phyloP scores from a whole-genome alignment of 2,797 vertebrate species.

The Novumbra hubbsi region DNA sequence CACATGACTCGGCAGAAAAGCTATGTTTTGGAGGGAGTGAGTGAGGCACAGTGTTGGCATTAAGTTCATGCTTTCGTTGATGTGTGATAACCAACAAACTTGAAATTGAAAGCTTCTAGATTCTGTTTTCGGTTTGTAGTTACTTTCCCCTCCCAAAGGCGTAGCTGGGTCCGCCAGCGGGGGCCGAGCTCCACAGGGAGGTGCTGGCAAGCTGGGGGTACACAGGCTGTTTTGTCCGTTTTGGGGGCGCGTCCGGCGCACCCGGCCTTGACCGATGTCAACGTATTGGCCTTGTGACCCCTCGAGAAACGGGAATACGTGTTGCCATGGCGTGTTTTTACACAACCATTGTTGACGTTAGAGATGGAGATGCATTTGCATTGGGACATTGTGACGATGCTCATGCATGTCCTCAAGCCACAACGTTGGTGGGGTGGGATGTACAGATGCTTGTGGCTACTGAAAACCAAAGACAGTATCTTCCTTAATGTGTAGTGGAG shows the following conservation, averaged over 20 bases:
- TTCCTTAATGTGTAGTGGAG: no score
- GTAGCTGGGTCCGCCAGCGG: background rate
- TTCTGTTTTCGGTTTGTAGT: background rate
- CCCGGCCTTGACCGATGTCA: background rate
- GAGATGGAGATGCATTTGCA: no score
- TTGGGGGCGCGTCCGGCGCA: background rate
- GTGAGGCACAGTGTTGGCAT: background rate
- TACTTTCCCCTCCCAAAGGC: background rate
- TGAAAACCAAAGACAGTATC: no score
- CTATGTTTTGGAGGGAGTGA: background rate
- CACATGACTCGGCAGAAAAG: background rate
- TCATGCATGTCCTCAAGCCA: no score
- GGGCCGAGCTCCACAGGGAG: background rate
- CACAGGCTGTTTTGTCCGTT: background rate
- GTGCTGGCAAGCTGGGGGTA: background rate
- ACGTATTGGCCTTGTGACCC: background rate
- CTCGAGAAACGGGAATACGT: background rate
- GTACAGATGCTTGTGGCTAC: no score
- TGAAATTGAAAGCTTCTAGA: no score
- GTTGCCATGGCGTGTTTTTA: no score
- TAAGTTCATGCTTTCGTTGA: background rate
- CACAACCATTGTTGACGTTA: no score
- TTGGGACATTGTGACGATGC: no score
- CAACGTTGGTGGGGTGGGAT: no score
- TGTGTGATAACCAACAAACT: no score